phyloP scores from a whole-genome alignment of 2,888 invertebrate genomes.

The Sesia apiformis region DNA sequence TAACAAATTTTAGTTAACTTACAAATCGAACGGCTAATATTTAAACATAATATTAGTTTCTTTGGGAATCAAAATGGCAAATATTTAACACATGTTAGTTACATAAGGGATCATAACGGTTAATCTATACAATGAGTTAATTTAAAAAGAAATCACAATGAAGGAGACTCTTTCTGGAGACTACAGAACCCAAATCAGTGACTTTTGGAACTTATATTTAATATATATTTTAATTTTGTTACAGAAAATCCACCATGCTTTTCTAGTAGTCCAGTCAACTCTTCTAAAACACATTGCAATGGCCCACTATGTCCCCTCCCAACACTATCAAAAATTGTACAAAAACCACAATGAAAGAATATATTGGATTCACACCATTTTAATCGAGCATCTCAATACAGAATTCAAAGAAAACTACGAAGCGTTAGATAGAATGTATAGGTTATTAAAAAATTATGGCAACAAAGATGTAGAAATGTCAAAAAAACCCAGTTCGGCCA shows the following conservation, averaged over 20 bases:
- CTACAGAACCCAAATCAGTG: too few species aligned
- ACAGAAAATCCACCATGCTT: slow-evolving; percentile 67
- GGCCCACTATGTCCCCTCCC: slow-evolving; percentile 40
- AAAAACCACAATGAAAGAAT: slow-evolving; percentile 61
- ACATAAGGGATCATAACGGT: too few species aligned
- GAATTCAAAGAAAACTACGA: slow-evolving; percentile 44
- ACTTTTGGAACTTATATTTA: neutral
- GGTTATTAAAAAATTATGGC: slow-evolving; percentile 52
- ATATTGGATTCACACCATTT: slow-evolving; percentile 49
- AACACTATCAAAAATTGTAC: slow-evolving; percentile 30
- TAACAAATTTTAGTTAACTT: too few species aligned
- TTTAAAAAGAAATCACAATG: too few species aligned
- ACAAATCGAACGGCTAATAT: too few species aligned
- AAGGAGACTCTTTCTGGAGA: too few species aligned
- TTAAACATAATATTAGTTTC: too few species aligned
- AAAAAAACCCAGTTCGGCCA: slow-evolving; percentile 38
- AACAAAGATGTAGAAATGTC: slow-evolving; percentile 23
- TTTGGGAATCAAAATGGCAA: too few species aligned
- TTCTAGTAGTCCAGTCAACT: slow-evolving; percentile 60
- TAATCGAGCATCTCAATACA: slow-evolving; percentile 34
- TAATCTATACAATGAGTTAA: too few species aligned
- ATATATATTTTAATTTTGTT: slow-evolving; percentile 14
- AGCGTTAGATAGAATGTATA: slow-evolving; percentile 51
- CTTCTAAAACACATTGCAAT: slow-evolving; percentile 56
- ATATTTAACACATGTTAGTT: too few species aligned